These are phyloP conservation scores for Sakesphorus luctuosus DNA, from an alignment of 2,113 vertebrate species.

Conservation along the genomic window DNA sequence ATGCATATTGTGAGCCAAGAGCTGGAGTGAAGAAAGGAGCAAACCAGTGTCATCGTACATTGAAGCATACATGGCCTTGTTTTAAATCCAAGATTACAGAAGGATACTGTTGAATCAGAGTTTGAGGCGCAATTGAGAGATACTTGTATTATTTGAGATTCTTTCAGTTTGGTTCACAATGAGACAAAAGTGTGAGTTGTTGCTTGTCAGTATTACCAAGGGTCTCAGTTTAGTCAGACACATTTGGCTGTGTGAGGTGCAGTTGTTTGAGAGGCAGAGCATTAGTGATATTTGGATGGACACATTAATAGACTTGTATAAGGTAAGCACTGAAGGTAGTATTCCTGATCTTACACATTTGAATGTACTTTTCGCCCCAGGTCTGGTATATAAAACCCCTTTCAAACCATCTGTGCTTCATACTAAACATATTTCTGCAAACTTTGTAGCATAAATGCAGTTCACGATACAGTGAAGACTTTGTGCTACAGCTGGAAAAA, in stretches of 20 bases:
- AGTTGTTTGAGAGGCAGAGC: not conserved
- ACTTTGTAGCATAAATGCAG: conserved; percentile 86
- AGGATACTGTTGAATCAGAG: not conserved
- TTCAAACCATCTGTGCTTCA: not conserved
- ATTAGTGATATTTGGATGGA: not conserved
- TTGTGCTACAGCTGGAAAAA: conserved; percentile 92
- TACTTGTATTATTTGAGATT: not conserved
- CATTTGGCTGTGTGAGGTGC: not conserved
- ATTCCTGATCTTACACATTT: not conserved
- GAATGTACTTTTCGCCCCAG: not conserved
- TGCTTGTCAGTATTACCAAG: not conserved
- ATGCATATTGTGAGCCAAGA: not conserved
- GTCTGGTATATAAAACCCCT: not conserved
- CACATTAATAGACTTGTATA: not conserved
- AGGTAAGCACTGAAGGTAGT: not conserved
- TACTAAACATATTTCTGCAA: conserved; percentile 71
- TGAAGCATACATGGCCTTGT: not conserved
- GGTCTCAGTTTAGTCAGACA: not conserved
- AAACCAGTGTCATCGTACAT: not conserved
- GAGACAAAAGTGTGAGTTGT: not conserved
- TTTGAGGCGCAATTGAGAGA: not conserved
- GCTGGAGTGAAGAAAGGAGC: not conserved
- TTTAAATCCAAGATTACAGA: not conserved
- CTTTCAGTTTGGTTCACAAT: not conserved
- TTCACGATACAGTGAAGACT: conserved; percentile 91